A percentile compares a stretch with the other conserved stretches of the same genome.
phyloP scores from a whole-genome alignment of 2,113 vertebrate genomes.

The Bos taurus region ARS-UCD2.0 NC_037349.1:20121001-20121500 shows the following conservation, averaged over 20 bases:
- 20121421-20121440: not conserved
- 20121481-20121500: not conserved
- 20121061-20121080: not conserved
- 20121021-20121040: not conserved
- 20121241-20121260: not conserved
- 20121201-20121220: not conserved
- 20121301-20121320: not conserved
- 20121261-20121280: not conserved
- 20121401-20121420: not conserved
- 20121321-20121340: not conserved
- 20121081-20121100: not conserved
- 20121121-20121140: not conserved
- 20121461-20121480: not conserved
- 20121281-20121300: not conserved
- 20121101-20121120: not conserved
- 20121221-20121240: not conserved
- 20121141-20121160: not conserved
- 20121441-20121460: not conserved
- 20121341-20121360: not conserved
- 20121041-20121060: not conserved
- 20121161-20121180: not conserved
- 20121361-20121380: not conserved
- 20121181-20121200: not conserved
- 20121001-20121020: not conserved
- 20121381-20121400: not conserved